phyloP scores from a whole-genome alignment of 1,140 invertebrate genomes.

The Apis florea region DNA sequence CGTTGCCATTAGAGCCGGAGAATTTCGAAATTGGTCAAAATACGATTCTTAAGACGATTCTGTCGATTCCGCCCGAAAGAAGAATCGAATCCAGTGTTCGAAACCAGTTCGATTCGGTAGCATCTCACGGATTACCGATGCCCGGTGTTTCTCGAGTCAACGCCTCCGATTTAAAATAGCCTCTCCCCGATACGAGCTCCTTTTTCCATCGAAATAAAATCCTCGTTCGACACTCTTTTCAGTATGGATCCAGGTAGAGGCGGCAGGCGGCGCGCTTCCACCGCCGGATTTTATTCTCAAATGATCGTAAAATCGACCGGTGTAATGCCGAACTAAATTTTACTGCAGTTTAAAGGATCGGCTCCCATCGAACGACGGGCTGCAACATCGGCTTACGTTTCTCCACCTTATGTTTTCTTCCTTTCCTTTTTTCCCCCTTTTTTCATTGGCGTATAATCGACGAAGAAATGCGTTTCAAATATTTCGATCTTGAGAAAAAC shows the following conservation, averaged over 20 bases:
- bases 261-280: slow-evolving; percentile 1
- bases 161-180: slow-evolving; percentile 57
- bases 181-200: slow-evolving; percentile 19
- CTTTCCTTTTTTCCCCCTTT: background rate
- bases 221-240: slow-evolving; percentile 2
- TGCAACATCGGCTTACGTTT: background rate
- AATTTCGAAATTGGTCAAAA: slow-evolving; percentile 36
- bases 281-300: slow-evolving; percentile 55
- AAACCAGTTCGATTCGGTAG: slow-evolving; percentile 60
- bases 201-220: slow-evolving; percentile 48
- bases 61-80: background rate
- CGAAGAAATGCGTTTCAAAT: background rate
- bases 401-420: background rate
- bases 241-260: slow-evolving; percentile 37
- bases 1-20: slow-evolving; percentile 36
- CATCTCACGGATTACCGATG: slow-evolving; percentile 54
- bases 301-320: slow-evolving; percentile 56
- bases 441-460: background rate
- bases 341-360: slow-evolving; percentile 55
- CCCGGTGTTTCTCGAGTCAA: slow-evolving; percentile 50
- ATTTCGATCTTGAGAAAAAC: too few species aligned
- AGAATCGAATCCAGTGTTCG: background rate
- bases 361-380: slow-evolving; percentile 24
- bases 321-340: slow-evolving; percentile 58
- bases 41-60: slow-evolving; percentile 4